Evolutionary conservation across 1,140 invertebrate species (phyloP).

Genomic region (Drosophila paulistorum): DNA sequence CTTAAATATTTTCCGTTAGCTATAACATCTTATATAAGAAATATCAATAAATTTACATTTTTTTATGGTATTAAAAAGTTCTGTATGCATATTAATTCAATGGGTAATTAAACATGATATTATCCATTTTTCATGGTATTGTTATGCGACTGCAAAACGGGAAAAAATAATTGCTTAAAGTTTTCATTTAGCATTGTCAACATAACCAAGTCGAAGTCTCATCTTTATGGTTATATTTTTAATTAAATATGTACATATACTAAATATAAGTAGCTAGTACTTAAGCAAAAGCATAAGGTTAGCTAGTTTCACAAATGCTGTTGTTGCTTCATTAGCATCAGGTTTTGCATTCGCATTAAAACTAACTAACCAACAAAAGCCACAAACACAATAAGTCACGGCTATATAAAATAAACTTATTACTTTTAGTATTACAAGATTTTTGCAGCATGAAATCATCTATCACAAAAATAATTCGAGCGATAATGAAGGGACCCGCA

Average conservation of each 20-base stretch:
- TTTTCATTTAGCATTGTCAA: conserved; percentile 58
- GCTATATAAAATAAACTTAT: conserved; percentile 57
- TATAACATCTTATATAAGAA: no score
- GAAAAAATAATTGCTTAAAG: conserved; percentile 56
- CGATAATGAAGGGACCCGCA: no score
- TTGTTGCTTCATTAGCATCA: conserved; percentile 68
- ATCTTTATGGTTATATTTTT: conserved; percentile 68
- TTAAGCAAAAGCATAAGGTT: conserved; percentile 54
- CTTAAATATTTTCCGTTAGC: no score
- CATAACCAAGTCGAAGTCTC: conserved; percentile 9
- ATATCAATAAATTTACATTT: no score
- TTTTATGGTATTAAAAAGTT: no score
- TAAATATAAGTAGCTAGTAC: conserved; percentile 25
- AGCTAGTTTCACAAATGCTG: conserved; percentile 38
- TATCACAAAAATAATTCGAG: no score
- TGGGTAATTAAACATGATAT: no score
- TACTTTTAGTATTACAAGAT: conserved; percentile 43
- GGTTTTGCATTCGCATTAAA: conserved; percentile 69
- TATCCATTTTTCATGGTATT: no score
- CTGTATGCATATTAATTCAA: no score
- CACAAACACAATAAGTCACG: conserved; percentile 52
- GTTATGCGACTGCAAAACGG: background rate
- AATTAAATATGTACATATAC: conserved; percentile 50
- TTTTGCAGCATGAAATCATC: background rate
- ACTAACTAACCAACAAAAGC: conserved; percentile 58